Percentiles rank a stretch among this genome's conserved stretches.
These are phyloP conservation scores for Tangachromis dhanisi DNA, from an alignment of 2,113 vertebrate species.

Conservation along the genomic window DNA sequence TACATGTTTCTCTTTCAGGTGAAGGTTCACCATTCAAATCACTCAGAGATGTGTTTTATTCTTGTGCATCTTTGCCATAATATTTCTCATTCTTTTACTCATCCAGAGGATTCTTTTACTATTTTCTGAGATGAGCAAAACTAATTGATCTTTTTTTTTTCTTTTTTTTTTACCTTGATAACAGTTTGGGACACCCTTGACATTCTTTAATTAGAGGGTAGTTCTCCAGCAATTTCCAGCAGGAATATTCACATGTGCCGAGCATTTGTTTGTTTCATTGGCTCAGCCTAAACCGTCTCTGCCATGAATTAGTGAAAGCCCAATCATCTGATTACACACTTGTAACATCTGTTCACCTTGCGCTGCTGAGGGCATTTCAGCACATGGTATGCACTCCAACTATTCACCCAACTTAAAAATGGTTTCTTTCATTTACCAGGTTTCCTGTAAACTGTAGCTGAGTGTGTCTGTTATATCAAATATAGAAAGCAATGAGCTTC, in stretches of 20 bases:
- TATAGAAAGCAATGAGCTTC: neutral
- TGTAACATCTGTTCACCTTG: neutral
- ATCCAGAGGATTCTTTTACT: neutral
- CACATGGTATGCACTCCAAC: neutral
- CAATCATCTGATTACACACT: neutral
- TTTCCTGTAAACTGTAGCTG: neutral
- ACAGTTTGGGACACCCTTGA: neutral
- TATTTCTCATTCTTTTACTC: neutral
- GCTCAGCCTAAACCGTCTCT: neutral
- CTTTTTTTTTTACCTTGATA: neutral
- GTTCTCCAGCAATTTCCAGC: neutral
- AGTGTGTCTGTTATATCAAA: neutral
- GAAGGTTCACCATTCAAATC: neutral
- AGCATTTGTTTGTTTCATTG: neutral
- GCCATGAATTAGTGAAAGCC: neutral
- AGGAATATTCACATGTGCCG: neutral
- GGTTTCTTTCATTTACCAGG: neutral
- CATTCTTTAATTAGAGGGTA: neutral
- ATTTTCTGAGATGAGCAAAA: neutral
- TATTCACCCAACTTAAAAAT: neutral
- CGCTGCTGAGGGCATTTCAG: neutral
- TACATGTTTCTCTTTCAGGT: neutral
- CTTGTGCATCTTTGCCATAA: neutral
- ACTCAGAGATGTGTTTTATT: neutral
- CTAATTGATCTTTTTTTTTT: neutral